These are phyloP conservation scores for Rhagoletis zephyria DNA, from an alignment of 1,140 invertebrate species.

Conservation along the genomic window DNA sequence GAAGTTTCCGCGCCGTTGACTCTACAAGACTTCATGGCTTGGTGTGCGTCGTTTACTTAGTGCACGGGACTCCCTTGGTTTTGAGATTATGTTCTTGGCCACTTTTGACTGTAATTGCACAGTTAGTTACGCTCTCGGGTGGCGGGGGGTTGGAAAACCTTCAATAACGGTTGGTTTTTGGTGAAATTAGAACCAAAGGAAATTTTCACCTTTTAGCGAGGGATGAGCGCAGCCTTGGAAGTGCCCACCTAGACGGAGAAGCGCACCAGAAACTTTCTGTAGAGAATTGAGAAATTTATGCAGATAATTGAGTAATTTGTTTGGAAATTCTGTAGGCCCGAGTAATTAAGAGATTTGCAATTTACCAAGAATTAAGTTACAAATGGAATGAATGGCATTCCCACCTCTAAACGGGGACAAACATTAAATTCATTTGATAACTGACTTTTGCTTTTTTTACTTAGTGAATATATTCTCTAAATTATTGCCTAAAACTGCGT, in stretches of 20 bases:
- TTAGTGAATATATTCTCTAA: too few relatives aligned
- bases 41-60: background rate
- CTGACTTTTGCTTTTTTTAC: too few relatives aligned
- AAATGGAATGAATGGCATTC: too few relatives aligned
- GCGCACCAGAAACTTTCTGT: background rate
- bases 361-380: background rate
- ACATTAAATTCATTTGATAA: too few relatives aligned
- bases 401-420: too few relatives aligned
- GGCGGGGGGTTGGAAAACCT: background rate
- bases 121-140: conserved; percentile 17
- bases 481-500: too few relatives aligned
- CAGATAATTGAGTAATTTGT: too few relatives aligned
- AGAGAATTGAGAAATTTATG: background rate
- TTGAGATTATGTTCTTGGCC: conserved; percentile 48
- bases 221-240: too few relatives aligned
- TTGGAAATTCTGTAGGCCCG: background rate
- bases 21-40: background rate
- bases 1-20: background rate
- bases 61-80: conserved; percentile 9
- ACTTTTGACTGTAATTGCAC: conserved; percentile 46
- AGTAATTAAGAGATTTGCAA: background rate
- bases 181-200: background rate
- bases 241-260: background rate
- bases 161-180: conserved; percentile 44
- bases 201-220: conserved; percentile 1